A percentile compares a stretch with the other conserved stretches of the same genome.
Conservation (phyloP, 2,797 vertebrate species). For the Nyctalus aviator region DNA sequence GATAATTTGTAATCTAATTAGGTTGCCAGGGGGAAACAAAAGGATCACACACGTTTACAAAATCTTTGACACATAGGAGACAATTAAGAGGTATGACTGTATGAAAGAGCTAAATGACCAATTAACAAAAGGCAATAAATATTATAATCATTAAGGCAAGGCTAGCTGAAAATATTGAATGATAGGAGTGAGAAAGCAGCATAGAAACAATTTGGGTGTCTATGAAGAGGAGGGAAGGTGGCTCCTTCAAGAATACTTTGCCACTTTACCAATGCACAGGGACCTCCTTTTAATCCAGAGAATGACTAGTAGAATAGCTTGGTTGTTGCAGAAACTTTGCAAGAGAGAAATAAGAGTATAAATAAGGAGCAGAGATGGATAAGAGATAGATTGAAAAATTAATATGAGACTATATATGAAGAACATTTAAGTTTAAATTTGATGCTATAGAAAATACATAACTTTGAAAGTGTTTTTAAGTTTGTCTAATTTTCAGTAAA, state of each 20-base stretch:
- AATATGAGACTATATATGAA: neutral
- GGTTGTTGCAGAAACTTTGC: neutral
- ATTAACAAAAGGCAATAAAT: neutral
- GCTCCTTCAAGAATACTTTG: neutral
- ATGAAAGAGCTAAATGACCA: neutral
- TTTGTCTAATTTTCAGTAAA: slow-evolving; percentile 18
- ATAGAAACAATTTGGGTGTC: neutral
- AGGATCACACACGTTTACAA: neutral
- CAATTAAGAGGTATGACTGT: neutral
- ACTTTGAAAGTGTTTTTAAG: neutral
- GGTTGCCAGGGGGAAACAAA: neutral
- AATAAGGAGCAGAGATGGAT: neutral
- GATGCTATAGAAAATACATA: neutral
- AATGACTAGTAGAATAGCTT: neutral
- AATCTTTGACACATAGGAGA: neutral
- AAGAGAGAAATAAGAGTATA: neutral
- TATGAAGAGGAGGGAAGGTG: neutral
- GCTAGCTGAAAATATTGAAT: neutral
- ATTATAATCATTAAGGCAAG: neutral
- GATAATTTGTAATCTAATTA: neutral
- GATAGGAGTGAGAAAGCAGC: neutral
- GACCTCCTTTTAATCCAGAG: neutral
- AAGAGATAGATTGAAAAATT: neutral
- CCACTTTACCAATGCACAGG: neutral
- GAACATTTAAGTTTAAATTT: slow-evolving; percentile 7